Evolutionary conservation across 2,113 vertebrate species (phyloP).

Genomic region (Mungos mungo): DNA sequence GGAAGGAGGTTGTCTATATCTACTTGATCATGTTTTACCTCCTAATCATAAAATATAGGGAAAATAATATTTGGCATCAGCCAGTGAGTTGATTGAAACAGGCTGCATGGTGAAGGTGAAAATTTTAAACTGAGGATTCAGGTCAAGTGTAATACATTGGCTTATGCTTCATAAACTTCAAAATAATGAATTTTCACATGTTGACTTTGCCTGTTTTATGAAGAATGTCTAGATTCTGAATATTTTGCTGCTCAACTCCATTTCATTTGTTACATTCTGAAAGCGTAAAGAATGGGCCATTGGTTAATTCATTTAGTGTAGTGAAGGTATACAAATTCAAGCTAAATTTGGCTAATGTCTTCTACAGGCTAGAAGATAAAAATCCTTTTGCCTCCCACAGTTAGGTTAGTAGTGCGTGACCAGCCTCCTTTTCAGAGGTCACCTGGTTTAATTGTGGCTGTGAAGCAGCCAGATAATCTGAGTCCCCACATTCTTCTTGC

Average conservation of each 20-base stretch:
- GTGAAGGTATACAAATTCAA: neutral
- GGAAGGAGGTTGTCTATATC: neutral
- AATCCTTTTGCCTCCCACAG: neutral
- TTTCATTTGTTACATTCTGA: neutral
- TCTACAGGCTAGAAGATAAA: neutral
- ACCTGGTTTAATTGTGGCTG: neutral
- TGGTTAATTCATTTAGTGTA: constrained; percentile 7
- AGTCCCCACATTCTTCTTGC: neutral
- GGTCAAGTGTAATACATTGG: neutral
- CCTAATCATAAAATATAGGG: neutral
- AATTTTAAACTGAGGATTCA: neutral
- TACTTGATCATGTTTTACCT: neutral
- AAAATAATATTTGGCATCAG: neutral
- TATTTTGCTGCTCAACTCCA: neutral
- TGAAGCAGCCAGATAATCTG: neutral
- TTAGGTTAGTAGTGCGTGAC: neutral
- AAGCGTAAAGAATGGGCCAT: neutral
- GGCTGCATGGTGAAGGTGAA: neutral
- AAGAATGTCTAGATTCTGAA: neutral
- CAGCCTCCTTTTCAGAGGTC: neutral
- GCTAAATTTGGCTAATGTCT: constrained; percentile 22
- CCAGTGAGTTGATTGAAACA: neutral
- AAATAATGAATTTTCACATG: neutral
- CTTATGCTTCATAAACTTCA: neutral
- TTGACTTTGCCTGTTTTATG: neutral